phyloP scores from a whole-genome alignment of 2,797 vertebrate genomes.

The Hylomyscus alleni region DNA sequence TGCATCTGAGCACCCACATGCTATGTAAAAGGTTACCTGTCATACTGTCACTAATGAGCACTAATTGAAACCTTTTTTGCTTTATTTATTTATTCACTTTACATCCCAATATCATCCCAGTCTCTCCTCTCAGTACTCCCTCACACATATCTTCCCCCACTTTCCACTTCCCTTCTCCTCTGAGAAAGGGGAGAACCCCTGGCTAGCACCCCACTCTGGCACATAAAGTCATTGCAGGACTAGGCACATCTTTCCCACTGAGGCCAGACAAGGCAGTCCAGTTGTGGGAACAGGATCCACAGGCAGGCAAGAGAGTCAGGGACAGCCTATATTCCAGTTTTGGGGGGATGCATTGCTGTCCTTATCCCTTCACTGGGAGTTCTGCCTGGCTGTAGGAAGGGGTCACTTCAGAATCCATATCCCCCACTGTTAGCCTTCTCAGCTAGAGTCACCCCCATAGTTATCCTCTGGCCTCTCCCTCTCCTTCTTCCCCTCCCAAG shows the following conservation, averaged over 20 bases:
- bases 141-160: not conserved
- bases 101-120: not conserved
- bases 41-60: not conserved
- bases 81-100: not conserved
- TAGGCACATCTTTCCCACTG: not conserved
- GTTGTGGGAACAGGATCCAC: not conserved
- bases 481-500: not conserved
- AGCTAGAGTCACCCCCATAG: not conserved
- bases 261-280: not conserved
- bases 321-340: not conserved
- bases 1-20: not conserved
- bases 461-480: not conserved
- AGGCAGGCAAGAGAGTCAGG: not conserved
- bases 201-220: not conserved
- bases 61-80: conserved; percentile 13
- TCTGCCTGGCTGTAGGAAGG: not conserved
- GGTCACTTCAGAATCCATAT: not conserved
- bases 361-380: not conserved
- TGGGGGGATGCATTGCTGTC: not conserved
- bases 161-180: not conserved
- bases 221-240: not conserved
- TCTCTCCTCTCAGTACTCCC: not conserved
- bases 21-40: not conserved
- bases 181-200: not conserved
- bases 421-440: not conserved